Evolutionary conservation across 2,888 invertebrate genomes (phyloP).

Genomic region (Lepidochrysops patricia): DNA sequence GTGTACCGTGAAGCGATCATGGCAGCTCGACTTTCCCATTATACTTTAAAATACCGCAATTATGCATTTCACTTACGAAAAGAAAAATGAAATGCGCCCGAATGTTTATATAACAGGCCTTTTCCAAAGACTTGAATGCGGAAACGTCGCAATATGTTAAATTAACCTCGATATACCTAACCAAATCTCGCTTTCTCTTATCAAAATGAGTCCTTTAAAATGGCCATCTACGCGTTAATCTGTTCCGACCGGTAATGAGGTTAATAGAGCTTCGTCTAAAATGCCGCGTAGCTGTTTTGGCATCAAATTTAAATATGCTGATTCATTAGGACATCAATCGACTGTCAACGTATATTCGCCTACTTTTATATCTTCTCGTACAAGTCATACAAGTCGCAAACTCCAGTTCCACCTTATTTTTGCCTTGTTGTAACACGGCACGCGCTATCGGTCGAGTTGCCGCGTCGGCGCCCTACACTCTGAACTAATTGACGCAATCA

Average conservation of each 20-base stretch:
- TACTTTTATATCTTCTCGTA: conserved; percentile 13
- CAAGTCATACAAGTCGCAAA: not conserved
- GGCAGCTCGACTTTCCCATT: conserved; percentile 70
- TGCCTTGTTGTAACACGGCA: conserved; percentile 22
- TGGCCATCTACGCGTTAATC: not conserved
- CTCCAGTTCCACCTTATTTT: conserved; percentile 1
- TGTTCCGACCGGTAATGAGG: conserved; percentile 43
- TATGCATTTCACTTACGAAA: conserved; percentile 26
- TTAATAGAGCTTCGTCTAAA: conserved; percentile 64
- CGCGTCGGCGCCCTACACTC: conserved; percentile 26
- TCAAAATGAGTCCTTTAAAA: conserved; percentile 28
- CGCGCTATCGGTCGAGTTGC: conserved; percentile 22
- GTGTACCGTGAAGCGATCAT: conserved; percentile 74
- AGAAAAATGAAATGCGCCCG: conserved; percentile 30
- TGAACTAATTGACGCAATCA: conserved; percentile 18
- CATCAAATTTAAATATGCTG: conserved; percentile 63
- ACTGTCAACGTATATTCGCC: conserved; percentile 29
- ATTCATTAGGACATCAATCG: conserved; percentile 66
- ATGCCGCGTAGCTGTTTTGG: conserved; percentile 69
- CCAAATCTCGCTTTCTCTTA: conserved; percentile 67
- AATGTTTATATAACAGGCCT: conserved; percentile 57
- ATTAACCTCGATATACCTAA: conserved; percentile 68
- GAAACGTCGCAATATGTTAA: conserved; percentile 51
- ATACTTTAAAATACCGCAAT: conserved; percentile 32
- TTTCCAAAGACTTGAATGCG: conserved; percentile 39